Conservation (phyloP, 2,797 vertebrate species). For the Lophius americanus region DNA sequence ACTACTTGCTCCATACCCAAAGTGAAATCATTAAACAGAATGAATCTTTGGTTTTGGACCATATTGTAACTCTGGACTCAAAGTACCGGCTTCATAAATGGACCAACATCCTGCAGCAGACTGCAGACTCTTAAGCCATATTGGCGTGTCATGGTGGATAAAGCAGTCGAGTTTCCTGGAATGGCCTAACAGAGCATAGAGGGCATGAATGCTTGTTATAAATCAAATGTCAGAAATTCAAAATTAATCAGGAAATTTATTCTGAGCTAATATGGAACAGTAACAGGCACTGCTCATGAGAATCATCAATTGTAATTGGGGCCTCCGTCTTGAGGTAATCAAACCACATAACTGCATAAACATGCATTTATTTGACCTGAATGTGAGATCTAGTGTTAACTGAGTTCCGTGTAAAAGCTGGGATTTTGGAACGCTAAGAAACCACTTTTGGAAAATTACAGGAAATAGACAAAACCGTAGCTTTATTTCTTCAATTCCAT, state of each 20-base stretch:
- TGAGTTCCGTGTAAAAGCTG: not conserved
- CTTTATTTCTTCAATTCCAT: constrained; percentile 34
- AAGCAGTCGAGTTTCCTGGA: constrained; percentile 58
- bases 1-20: constrained; percentile 54
- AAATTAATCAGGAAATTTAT: constrained; percentile 48
- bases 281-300: constrained; percentile 21
- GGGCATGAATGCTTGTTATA: constrained; percentile 59
- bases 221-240: constrained; percentile 38
- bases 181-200: constrained; percentile 35
- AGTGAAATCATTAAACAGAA: constrained; percentile 63
- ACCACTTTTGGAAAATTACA: constrained; percentile 32
- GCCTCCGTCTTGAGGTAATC: constrained; percentile 14
- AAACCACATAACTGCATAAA: constrained; percentile 15
- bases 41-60: constrained; percentile 59
- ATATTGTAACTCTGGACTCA: constrained; percentile 55
- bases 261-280: constrained; percentile 24
- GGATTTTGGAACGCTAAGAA: constrained; percentile 2
- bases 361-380: constrained; percentile 17
- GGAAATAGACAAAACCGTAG: constrained; percentile 19
- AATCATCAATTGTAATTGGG: constrained; percentile 23
- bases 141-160: constrained; percentile 64
- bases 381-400: constrained; percentile 10
- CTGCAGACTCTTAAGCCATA: constrained; percentile 65
- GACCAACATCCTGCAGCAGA: constrained; percentile 64
- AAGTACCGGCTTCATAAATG: constrained; percentile 59